Evolutionary conservation across 2,113 vertebrate genomes (phyloP), one percentile per base, ranked within the genome.

Genomic region (Hyla sarda): DNA sequence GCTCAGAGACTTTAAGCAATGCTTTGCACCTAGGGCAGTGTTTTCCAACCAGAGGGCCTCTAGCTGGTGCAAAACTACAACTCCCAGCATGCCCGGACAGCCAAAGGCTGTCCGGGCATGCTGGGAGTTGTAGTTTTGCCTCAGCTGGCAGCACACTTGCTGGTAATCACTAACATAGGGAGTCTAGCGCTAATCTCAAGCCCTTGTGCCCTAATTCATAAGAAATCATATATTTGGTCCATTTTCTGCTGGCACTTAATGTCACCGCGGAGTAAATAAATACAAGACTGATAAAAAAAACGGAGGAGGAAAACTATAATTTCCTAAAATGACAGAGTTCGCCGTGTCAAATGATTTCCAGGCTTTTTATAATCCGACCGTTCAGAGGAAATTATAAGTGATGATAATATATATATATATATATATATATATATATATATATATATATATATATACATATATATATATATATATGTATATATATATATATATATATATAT

Each of bases 301-400:
- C 48, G 74, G 28, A 54, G 65, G 10, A 50, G 45, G 75, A 85
- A 85, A 79, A 79, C 84, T 71, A 47, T 85, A 85, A 85, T 85
- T 85, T 79, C 28, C 25, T 37, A 80, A 86, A 86, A 86, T 86
- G 71, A 47, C 32, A 58, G 62, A 58, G 75, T 65, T 72, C n/a
- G 17, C n/a, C n/a, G 8, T 80, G 84, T 72, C 62, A 79, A 56
- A 79, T 85, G 48, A 79, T 86, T 71, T 52, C 76, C 23, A 16
- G 23, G 60, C 50, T 79, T 34, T 69, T 85, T 69, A 34, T 10
- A 48, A 41, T 76, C 72, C 17, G 47, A 17, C 17, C 8, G 3
- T 2, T 19, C 19, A 0, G 54, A 25, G 16, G 30, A 13, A 79
- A 67, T 56, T 30, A 62, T 9, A 11, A 25, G 21, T 54, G 54